Evolutionary conservation across 2,113 vertebrate genomes (phyloP), one percentile per base, ranked within the genome.

Genomic region (Ovis aries): DNA sequence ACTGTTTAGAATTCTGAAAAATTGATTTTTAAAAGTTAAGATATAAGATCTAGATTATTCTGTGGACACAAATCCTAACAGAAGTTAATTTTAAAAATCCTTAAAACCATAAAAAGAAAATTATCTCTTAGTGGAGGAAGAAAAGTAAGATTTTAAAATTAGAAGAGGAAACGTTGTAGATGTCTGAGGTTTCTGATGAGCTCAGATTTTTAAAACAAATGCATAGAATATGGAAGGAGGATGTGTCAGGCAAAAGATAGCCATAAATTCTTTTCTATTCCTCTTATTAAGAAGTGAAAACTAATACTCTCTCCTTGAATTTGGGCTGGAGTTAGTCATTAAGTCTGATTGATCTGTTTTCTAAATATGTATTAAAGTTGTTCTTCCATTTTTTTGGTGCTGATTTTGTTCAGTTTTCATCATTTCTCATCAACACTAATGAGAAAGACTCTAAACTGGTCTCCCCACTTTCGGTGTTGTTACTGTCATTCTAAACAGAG

Each of bases 131-230:
- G 23, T 94, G 25, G 50, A 74, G 87, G 60, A 55, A 53, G 27
- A 90, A 33, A 93, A 81, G 36, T 92, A 14, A 88, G 16, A 29
- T 87, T 87, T 96, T 50, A 90, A 91, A 97, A 52, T 78, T 55
- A 48, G 48, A 33, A 90, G 48, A 52, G 48, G 77, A 88, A 83
- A 83, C 45, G 40, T 12, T 77, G 83, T 52, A 71, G 45, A 78
- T 25, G 3, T 57, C 9, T 50, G 45, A 15, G 19, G 16, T 43
- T 21, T 92, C 57, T 84, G 27, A 92, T 77, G 10, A 90, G 40
- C 17, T 87, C 29, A 86, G 21, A 83, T 91, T 71, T 93, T 85
- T 80, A 50, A 87, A 94, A 94, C 19, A 86, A 62, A 88, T 64
- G 25, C 89, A 59, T 6, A 33, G 60, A 60, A 50, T 40, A 48